Evolutionary conservation across 2,888 invertebrate genomes (phyloP).

Genomic region (Tuta absoluta): DNA sequence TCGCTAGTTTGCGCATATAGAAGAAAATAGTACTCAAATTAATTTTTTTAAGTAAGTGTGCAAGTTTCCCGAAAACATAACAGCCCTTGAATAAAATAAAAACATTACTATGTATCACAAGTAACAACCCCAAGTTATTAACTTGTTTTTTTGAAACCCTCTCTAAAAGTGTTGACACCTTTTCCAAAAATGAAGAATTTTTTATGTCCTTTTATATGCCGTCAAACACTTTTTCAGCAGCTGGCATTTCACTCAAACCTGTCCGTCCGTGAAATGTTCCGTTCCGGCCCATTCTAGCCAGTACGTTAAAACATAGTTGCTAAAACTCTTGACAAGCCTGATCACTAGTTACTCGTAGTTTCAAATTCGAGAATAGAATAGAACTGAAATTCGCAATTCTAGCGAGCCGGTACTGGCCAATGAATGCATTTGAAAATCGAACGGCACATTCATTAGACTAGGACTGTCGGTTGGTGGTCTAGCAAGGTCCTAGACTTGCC

Average conservation of each 20-base stretch:
- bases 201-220: neutral
- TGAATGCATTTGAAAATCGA: neutral
- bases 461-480: no score
- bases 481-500: no score
- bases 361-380: constrained; percentile 6
- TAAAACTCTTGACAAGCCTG: constrained; percentile 15
- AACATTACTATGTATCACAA: no score
- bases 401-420: neutral
- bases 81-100: no score
- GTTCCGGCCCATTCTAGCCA: neutral
- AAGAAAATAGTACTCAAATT: no score
- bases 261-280: neutral
- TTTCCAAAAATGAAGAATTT: no score
- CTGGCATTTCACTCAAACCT: constrained; percentile 2
- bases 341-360: constrained; percentile 5
- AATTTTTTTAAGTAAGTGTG: no score
- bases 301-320: constrained; percentile 11
- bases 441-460: neutral
- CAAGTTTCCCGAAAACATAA: no score
- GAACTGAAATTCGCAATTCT: neutral
- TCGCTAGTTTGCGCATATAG: no score
- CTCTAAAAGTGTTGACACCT: no score
- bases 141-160: no score
- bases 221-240: neutral
- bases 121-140: no score